Evolutionary conservation across 2,888 invertebrate species (phyloP), one percentile per base, ranked within the genome.

Genomic region (Steinernema hermaphroditum): DNA sequence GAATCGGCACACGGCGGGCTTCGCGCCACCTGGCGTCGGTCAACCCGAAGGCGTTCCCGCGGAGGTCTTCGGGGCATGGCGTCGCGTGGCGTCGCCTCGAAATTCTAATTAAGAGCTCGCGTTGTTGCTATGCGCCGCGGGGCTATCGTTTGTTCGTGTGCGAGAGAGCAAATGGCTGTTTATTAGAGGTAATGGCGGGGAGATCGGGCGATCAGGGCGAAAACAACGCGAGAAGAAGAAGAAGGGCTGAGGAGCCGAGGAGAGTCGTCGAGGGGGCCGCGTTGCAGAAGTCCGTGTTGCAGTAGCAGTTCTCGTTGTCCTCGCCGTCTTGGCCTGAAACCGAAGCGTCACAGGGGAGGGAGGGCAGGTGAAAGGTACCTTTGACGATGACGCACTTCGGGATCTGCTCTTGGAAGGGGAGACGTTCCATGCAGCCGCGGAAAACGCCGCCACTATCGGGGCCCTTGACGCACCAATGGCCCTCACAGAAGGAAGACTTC

Each of bases 291-390:
- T 54, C 54, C 54, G 54, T 54, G 54, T 27, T 54, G 27, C 54
- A 54, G 54, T 54, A 54, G 54, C 54, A 54, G 54, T 54, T 54
- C 54, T 54, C 54, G 54, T 27, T 54, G 54, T 54, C 54, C 27
- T 27, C 54, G 27, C 54, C 54, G 54, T 54, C 54, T 24, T 54
- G 54, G 22, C 54, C 54, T 54, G 27, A 22, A 54, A 22, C 12
- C 6, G 27, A 24, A 46, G 46, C 4, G 16, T 46, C n/a, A n/a
- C 8, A 16, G 46, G 46, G 46, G n/a, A n/a, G n/a, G n/a, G 16
- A n/a, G 46, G 46, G 46, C 16, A 46, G n/a, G 46, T 19, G n/a
- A 16, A 54, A 27, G 9, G 14, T 49, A 54, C 54, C 54, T 54
- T 54, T 54, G 22, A 54, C 54, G 22, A 54, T 54, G 54, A 54